Percentiles rank a stretch among this genome's conserved stretches.
These are phyloP conservation scores for Melanaphis sacchari DNA, from an alignment of 1,140 invertebrate genomes.

Conservation along the genomic window DNA sequence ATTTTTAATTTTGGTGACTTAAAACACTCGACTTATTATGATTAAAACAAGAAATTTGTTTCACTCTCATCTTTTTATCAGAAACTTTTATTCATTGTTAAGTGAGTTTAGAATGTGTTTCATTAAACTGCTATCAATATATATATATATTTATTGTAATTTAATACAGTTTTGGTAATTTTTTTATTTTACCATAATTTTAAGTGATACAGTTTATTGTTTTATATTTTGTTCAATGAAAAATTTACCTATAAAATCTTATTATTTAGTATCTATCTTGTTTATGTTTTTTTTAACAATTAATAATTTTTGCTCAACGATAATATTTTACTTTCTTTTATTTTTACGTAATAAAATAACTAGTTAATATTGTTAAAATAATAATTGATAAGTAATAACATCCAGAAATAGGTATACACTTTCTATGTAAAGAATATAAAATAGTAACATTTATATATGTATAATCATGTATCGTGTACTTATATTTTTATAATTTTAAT, in stretches of 20 bases:
- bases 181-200: background rate
- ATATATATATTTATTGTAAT: background rate
- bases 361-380: background rate
- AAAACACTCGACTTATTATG: background rate
- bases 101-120: background rate
- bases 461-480: background rate
- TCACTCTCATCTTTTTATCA: background rate
- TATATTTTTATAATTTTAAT: background rate
- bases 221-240: background rate
- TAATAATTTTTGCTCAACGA: background rate
- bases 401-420: background rate
- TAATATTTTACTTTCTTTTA: constrained; percentile 4
- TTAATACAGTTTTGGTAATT: background rate
- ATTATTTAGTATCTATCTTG: background rate
- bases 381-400: background rate
- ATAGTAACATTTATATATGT: no score
- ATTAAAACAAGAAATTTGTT: background rate
- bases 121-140: background rate
- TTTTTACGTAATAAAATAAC: constrained; percentile 1
- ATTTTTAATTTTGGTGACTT: background rate
- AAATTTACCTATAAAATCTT: background rate
- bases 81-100: background rate
- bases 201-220: background rate
- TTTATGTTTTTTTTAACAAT: background rate
- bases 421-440: background rate